Evolutionary conservation across 64 coral and sea anemone species (phyloP).

Genomic region (Stichodactyla mertensii): DNA sequence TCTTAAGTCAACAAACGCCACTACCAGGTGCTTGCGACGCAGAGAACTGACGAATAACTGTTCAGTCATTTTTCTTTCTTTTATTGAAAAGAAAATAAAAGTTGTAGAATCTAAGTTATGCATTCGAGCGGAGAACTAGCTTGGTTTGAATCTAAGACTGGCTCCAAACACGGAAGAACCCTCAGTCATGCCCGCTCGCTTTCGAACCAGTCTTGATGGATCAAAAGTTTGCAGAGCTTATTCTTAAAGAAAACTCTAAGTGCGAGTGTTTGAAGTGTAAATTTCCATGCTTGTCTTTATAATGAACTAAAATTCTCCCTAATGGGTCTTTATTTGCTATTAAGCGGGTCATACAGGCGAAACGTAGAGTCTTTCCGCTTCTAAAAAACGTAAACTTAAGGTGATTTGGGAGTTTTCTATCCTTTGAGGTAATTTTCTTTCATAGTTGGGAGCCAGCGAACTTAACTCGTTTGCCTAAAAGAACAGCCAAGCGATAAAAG

Average conservation of each 20-base stretch:
- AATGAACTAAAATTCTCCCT: slow-evolving; percentile 19
- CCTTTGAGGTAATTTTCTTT: not conserved
- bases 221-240: slow-evolving; percentile 3
- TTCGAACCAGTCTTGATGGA: slow-evolving; percentile 25
- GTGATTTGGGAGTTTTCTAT: not conserved
- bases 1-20: not conserved
- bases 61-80: not conserved
- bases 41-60: not conserved
- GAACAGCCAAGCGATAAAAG: not conserved
- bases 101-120: not conserved
- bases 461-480: not conserved
- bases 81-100: not conserved
- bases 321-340: slow-evolving; percentile 25
- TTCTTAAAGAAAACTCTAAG: slow-evolving; percentile 14
- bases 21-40: not conserved
- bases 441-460: not conserved
- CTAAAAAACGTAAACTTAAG: not conserved
- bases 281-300: slow-evolving; percentile 20
- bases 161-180: not conserved
- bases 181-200: not conserved
- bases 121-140: not conserved
- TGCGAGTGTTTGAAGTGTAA: slow-evolving; percentile 22
- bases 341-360: not conserved
- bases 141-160: not conserved
- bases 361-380: not conserved